A percentile compares a stretch with the other conserved stretches of the same genome.
phyloP scores from a whole-genome alignment of 2,888 invertebrate genomes.

The Galeopsomyia nigrocyanea region DNA sequence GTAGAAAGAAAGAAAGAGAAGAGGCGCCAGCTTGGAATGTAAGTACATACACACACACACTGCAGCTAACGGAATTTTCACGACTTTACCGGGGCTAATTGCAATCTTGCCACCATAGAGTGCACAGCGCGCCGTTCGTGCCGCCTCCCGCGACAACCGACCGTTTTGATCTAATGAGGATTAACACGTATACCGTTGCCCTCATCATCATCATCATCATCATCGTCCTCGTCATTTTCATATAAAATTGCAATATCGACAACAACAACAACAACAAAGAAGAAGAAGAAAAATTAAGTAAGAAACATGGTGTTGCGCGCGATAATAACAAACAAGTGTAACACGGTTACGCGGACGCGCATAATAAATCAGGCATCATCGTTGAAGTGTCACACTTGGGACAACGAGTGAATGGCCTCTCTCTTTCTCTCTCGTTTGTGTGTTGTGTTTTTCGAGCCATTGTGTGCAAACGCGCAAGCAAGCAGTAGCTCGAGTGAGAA shows the following conservation, averaged over 20 bases:
- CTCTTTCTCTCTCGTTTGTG: too few relatives aligned
- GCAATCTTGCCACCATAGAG: background rate
- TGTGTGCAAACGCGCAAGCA: too few relatives aligned
- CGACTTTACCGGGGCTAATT: conserved; percentile 18
- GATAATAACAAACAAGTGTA: conserved; percentile 32
- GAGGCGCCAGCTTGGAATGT: conserved; percentile 36
- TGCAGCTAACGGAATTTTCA: conserved; percentile 14
- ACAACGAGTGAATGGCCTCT: too few relatives aligned
- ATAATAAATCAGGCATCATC: too few relatives aligned
- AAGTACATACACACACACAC: background rate
- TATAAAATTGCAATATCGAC: background rate
- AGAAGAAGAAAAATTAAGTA: background rate
- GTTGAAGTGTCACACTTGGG: too few relatives aligned
- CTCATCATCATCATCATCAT: background rate
- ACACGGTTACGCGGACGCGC: conserved; percentile 27
- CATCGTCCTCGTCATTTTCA: background rate
- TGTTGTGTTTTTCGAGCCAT: too few relatives aligned
- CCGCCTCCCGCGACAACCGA: background rate
- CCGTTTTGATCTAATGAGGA: too few relatives aligned
- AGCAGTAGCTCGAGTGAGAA: conserved; percentile 35
- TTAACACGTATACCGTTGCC: background rate
- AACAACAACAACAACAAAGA: background rate
- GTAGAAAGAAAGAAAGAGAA: background rate
- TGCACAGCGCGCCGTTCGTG: background rate
- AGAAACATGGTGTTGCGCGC: background rate